These are phyloP conservation scores for Cenopis cana DNA, from an alignment of 2,888 invertebrate species.

Conservation along the genomic window DNA sequence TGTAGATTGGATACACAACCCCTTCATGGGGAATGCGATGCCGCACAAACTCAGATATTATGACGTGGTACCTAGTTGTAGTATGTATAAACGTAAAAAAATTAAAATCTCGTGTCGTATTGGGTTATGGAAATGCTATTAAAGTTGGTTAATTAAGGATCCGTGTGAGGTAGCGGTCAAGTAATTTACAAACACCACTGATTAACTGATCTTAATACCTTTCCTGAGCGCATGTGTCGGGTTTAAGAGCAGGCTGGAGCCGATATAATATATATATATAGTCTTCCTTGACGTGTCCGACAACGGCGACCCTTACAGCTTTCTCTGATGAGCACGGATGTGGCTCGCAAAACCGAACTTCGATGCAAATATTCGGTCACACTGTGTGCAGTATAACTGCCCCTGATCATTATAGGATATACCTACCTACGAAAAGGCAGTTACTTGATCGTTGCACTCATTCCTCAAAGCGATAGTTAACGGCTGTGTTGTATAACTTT, in stretches of 20 bases:
- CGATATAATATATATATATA: too few relatives aligned
- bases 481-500: neutral
- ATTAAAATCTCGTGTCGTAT: constrained; percentile 28
- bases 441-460: neutral
- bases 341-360: too few relatives aligned
- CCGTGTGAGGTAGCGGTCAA: constrained; percentile 49
- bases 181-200: constrained; percentile 49
- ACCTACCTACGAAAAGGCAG: neutral
- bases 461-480: neutral
- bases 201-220: constrained; percentile 47
- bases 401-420: too few relatives aligned
- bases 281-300: too few relatives aligned
- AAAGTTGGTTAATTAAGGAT: constrained; percentile 51
- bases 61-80: too few relatives aligned
- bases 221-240: neutral
- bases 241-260: neutral
- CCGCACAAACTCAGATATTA: too few relatives aligned
- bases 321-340: too few relatives aligned
- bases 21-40: too few relatives aligned
- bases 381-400: too few relatives aligned
- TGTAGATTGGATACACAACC: too few relatives aligned
- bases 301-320: too few relatives aligned
- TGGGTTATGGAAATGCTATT: constrained; percentile 42
- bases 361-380: too few relatives aligned
- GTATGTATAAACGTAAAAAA: neutral